Evolutionary conservation across 2,113 vertebrate species (phyloP).

Genomic region (Calyptomena viridis): DNA sequence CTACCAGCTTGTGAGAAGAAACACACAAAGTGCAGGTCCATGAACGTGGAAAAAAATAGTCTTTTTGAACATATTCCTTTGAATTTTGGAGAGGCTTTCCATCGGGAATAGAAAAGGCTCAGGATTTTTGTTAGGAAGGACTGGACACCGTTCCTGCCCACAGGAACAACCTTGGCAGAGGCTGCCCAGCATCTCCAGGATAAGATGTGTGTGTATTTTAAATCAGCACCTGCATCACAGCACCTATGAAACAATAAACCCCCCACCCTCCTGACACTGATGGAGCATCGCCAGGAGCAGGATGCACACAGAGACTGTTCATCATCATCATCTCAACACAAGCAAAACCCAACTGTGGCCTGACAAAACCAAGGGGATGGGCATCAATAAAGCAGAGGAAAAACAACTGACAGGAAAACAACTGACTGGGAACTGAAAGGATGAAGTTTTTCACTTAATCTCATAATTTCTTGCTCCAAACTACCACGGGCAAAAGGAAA

Average conservation of each 20-base stretch:
- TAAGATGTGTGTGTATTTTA: not conserved
- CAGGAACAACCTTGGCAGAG: not conserved
- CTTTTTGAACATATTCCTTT: not conserved
- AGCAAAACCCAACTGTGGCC: not conserved
- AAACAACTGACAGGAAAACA: not conserved
- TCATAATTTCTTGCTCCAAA: not conserved
- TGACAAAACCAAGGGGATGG: not conserved
- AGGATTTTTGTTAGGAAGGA: not conserved
- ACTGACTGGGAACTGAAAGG: not conserved
- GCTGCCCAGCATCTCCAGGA: fast-evolving
- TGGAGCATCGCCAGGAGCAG: not conserved
- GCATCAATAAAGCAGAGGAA: not conserved
- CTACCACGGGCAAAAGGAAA: not conserved
- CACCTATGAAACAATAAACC: not conserved
- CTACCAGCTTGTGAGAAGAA: not conserved
- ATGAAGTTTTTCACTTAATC: not conserved
- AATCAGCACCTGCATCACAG: not conserved
- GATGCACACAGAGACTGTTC: not conserved
- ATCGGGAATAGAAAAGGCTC: fast-evolving
- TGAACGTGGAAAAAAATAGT: not conserved
- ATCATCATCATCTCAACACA: not conserved
- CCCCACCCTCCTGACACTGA: not conserved
- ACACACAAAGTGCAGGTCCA: fast-evolving
- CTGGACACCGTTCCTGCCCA: fast-evolving
- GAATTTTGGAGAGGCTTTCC: not conserved